Base-by-base conservation (phyloP, 2,888 invertebrate species). In the Caenorhabditis sulstoni region DNA sequence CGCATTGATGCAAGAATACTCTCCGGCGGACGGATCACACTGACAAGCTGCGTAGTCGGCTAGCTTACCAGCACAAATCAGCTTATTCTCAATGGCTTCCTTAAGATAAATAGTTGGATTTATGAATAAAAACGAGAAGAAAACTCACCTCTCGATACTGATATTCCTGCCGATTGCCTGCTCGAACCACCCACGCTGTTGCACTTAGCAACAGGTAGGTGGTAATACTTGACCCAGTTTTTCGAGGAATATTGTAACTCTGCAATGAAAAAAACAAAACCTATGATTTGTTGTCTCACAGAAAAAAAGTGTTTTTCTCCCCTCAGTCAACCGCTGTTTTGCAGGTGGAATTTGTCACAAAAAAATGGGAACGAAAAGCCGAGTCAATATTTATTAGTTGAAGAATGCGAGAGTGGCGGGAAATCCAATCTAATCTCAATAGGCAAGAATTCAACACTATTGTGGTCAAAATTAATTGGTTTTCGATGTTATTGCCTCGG, bases 1-100 rank as follows among this genome's bases (percentile, higher is more conserved):
- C 8, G 90, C 89, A 79, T 90, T 90, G 62, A 90, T 87, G 80
- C 90, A 90, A 8, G 87, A 76, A 12, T 86, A 75, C 52, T 85
- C 83, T 9, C 79, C 85, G 8, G 58, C 75, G 14, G 81, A 81
- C 44, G 81, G 81, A 62, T 81, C 81, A 59, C 85, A 89, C 55
- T 86, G 83, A 64, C 89, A 89, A 8, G 89, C 89, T 4, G 89
- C 87, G 37, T 85, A 84, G 47, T 89, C 89, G 4, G 85, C 81
- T 18, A 89, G 77, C 14, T 81, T 79, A 23, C 89, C 89, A 9
- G 84, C 70, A 58, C 88, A 88, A 55, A 87, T 78, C 44, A 83
- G 52, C 41, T 71, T 68, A 37, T 73, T 79, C 41, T 79, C 79
- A 18, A 79, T 66, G 1, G 67, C 67, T 20, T 79, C 79, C 79